Percentiles rank a stretch among this genome's conserved stretches.
Conservation (phyloP, 1,140 invertebrate genomes). For the Theocolax elegans region DNA sequence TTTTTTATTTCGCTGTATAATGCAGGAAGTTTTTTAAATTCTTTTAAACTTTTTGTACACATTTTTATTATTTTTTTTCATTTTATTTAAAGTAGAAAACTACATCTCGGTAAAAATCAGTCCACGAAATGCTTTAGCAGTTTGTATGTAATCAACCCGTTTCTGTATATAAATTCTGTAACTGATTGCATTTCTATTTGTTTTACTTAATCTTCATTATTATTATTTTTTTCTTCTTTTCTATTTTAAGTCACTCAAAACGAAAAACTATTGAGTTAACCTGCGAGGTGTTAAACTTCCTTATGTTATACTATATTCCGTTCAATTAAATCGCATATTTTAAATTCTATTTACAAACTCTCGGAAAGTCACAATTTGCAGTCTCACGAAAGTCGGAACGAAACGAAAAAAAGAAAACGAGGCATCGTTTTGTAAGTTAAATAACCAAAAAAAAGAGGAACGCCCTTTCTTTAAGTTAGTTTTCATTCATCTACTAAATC, state of each 20-base stretch:
- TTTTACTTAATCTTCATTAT: slow-evolving; percentile 16
- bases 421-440: slow-evolving; percentile 11
- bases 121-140: slow-evolving; percentile 31
- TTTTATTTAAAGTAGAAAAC: slow-evolving; percentile 27
- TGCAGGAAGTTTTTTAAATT: slow-evolving; percentile 22
- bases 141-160: slow-evolving; percentile 3
- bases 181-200: not conserved
- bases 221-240: slow-evolving; percentile 18
- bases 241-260: slow-evolving; percentile 15
- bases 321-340: slow-evolving; percentile 12
- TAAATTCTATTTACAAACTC: slow-evolving; percentile 29
- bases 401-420: slow-evolving; percentile 30
- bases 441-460: slow-evolving; percentile 1
- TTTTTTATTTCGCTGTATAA: slow-evolving; percentile 17
- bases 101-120: slow-evolving; percentile 37
- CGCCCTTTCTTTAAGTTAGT: slow-evolving; percentile 9
- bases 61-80: slow-evolving; percentile 3
- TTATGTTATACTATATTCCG: slow-evolving; percentile 30
- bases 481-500: slow-evolving; percentile 1
- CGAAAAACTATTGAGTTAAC: slow-evolving; percentile 31
- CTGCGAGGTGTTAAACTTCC: slow-evolving; percentile 32
- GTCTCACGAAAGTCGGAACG: slow-evolving; percentile 22
- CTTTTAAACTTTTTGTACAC: slow-evolving; percentile 25
- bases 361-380: slow-evolving; percentile 23
- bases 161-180: not conserved